These are phyloP conservation scores for Clupea harengus DNA, from an alignment of 2,113 vertebrate species.

Conservation along the genomic window DNA sequence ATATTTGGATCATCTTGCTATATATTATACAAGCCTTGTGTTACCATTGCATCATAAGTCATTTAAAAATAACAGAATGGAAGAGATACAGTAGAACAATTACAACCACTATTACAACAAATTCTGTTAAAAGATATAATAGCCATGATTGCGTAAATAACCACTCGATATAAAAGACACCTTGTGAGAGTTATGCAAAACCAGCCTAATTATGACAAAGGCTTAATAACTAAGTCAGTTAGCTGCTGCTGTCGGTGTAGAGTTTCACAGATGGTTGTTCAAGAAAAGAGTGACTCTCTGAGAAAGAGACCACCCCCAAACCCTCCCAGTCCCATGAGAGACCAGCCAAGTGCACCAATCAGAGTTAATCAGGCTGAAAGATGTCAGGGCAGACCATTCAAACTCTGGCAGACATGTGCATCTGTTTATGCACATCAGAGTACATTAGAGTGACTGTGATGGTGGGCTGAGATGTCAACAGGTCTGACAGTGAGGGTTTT, in stretches of 20 bases:
- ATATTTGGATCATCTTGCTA: conserved; percentile 48
- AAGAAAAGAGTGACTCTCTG: background rate
- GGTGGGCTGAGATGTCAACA: background rate
- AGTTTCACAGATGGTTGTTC: conserved; percentile 6
- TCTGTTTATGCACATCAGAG: conserved; percentile 36
- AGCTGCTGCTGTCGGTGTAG: background rate
- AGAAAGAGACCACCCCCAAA: conserved; percentile 31
- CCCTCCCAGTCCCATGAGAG: conserved; percentile 27
- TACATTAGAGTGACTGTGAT: conserved; percentile 30
- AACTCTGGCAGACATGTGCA: conserved; percentile 15
- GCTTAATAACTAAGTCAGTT: conserved; percentile 35
- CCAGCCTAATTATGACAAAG: conserved; percentile 45
- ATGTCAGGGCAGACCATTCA: conserved; percentile 22
- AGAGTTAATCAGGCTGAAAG: conserved; percentile 42
- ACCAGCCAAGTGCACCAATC: conserved; percentile 27
- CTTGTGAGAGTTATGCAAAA: background rate
- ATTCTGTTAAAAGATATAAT: background rate
- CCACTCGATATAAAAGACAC: conserved; percentile 53
- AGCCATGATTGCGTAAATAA: conserved; percentile 20
- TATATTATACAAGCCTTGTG: conserved; percentile 59
- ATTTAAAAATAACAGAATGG: conserved; percentile 52
- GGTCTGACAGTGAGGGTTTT: background rate
- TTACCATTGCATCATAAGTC: conserved; percentile 65
- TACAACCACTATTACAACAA: background rate
- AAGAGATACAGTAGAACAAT: background rate